A percentile compares a stretch with the other conserved stretches of the same genome.
Conservation (phyloP, 2,888 invertebrate genomes). For the Anthophora plumipes region DNA sequence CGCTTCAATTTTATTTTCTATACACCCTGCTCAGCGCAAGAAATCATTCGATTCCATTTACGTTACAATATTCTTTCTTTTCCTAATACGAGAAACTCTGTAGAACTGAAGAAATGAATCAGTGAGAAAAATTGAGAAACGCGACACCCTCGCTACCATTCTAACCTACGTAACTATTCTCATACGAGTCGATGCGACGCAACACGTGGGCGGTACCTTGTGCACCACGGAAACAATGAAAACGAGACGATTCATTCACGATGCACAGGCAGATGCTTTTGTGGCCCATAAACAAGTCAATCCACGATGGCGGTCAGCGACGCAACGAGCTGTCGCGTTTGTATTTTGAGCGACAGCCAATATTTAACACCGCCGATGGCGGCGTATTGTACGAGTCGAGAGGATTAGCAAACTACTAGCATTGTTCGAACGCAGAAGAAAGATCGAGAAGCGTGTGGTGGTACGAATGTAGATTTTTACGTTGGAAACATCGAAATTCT, state of each 20-base stretch:
- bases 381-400: constrained; percentile 37
- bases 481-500: too few species aligned
- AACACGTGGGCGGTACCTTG: constrained; percentile 30
- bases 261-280: constrained; percentile 64
- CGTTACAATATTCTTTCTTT: too few species aligned
- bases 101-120: neutral
- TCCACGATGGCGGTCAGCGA: constrained; percentile 38
- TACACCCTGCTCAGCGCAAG: too few species aligned
- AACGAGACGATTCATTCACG: constrained; percentile 52
- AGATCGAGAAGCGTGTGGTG: neutral
- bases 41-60: too few species aligned
- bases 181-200: neutral
- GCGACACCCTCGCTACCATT: neutral
- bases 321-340: constrained; percentile 55
- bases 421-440: constrained; percentile 27
- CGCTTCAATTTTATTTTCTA: too few species aligned
- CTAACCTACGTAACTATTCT: constrained; percentile 2
- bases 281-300: constrained; percentile 77
- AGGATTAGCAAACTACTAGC: constrained; percentile 40
- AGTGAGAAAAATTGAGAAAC: neutral
- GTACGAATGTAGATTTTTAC: too few species aligned
- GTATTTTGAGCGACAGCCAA: constrained; percentile 70
- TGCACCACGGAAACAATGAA: constrained; percentile 64
- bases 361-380: constrained; percentile 64
- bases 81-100: neutral